Base-by-base conservation (phyloP, 2,113 vertebrate genomes). In the Elephantulus edwardii region DNA sequence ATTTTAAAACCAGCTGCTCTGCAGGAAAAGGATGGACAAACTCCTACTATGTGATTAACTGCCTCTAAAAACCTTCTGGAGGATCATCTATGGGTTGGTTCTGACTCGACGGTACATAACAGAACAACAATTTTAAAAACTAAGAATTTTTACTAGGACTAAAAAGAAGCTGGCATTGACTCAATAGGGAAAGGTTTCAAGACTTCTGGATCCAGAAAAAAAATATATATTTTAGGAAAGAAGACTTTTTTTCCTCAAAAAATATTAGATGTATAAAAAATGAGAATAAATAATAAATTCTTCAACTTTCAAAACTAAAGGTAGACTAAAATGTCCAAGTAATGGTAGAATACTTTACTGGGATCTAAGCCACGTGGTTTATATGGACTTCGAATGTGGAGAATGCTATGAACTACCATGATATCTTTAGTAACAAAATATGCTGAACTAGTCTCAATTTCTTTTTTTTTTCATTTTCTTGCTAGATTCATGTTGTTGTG, bases 251-350 rank as follows among this genome's bases (percentile, higher is more conserved):
- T 70, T 66, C 5, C 24, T 38, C n/a, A 83, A 13, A 92, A 64
- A 83, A 24, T 60, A 60, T 8, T 22, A 24, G 26, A 60, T 26
- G 24, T 30, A 86, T 62, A 71, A 76, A 13, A 75, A 84, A 76
- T 86, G 26, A 26, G 68, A 87, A 50, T 89, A 60, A 70, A 79
- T 78, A 74, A 26, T 87, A 87, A 90, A 71, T 75, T n/a, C 13
- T 12, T 93, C 46, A 35, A 50, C 76, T 93, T 95, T 80, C 62
- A 79, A 93, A 90, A 8, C n/a, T 10, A 89, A 26, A 35, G 83
- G 72, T 68, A 44, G 8, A 74, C 30, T 79, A 87, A 93, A 84
- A 62, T 84, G 30, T 16, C 50, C 68, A 80, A 44, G 26, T 9
- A 35, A 81, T 48, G 28, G 71, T 44, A 38, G n/a, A 84, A 62